Base-by-base conservation (phyloP, 1,140 invertebrate genomes). In the Drosophila yakuba region DNA sequence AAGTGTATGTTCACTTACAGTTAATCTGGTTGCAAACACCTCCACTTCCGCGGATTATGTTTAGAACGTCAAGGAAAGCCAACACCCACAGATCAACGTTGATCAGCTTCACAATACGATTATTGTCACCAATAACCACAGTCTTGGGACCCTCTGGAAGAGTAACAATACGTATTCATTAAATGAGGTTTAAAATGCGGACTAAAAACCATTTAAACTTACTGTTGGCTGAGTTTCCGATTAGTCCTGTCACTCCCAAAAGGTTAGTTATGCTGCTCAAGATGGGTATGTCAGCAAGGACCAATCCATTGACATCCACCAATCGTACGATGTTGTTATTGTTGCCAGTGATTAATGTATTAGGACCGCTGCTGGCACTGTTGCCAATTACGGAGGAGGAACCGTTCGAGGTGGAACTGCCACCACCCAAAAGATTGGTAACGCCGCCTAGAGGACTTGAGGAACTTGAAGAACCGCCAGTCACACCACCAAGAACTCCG, bases 121-220 rank as follows among this genome's bases (percentile, higher is more conserved):
- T 88, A 4, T 82, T 68, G 35, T 86, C 12, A 0, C 75, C 83
- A 6, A 88, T 11, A n/a, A 86, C 44, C 7, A 86, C 68, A 44
- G 74, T 59, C n/a, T 64, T 66, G 10, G 74, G 56, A 38, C 66
- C 59, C 20, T 50, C 83, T 88, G 38, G 5, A 57, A 48, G 23
- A 11, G 4, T 8, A 4, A 20, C 7, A 32, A 32, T 8, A 32
- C 8, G 32, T 32, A 7, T 32, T 32, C 28, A 32, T 32, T 32
- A 32, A 8, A 10, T 8, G 8, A 32, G 1, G 7, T 32, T 32
- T 7, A 8, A 32, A 32, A 8, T 32, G 8, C 7, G 7, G 2
- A 32, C 32, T 32, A 3, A 2, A 3, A 43, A 17, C 8, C n/a
- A 12, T 2, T 20, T 11, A 1, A 20, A 78, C 80, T 72, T 50